These are phyloP conservation scores for Agrochola lychnidis DNA, from an alignment of 2,888 invertebrate genomes.

Conservation along the genomic window DNA sequence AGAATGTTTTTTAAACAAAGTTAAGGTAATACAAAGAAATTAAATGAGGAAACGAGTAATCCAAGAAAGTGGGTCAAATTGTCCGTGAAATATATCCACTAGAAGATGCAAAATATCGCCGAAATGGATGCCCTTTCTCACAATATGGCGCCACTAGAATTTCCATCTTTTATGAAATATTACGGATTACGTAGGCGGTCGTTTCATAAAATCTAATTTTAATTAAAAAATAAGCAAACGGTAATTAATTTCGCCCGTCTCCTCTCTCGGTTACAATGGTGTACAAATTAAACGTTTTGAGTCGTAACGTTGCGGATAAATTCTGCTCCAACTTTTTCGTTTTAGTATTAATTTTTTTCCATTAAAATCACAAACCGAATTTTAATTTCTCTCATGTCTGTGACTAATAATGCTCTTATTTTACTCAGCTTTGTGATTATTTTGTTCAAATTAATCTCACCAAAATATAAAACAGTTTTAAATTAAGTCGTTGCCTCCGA, in stretches of 20 bases:
- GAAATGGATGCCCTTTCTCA: constrained; percentile 86
- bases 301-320: constrained; percentile 75
- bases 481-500: constrained; percentile 74
- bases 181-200: constrained; percentile 84
- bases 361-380: constrained; percentile 73
- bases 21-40: constrained; percentile 69
- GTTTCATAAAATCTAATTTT: constrained; percentile 87
- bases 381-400: constrained; percentile 69
- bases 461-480: constrained; percentile 67
- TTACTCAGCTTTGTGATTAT: constrained; percentile 45
- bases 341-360: constrained; percentile 76
- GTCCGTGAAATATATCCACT: constrained; percentile 84
- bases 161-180: constrained; percentile 89
- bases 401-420: constrained; percentile 54
- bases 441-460: constrained; percentile 34
- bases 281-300: constrained; percentile 82
- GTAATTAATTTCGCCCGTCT: constrained; percentile 85
- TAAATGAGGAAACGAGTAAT: constrained; percentile 73
- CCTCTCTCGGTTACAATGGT: constrained; percentile 80
- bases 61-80: constrained; percentile 81
- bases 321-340: constrained; percentile 71
- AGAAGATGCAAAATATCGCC: constrained; percentile 86
- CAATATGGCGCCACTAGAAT: constrained; percentile 89
- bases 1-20: constrained; percentile 65
- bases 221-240: constrained; percentile 88